Base-by-base conservation (phyloP, 2,797 vertebrate species). In the Melanotaenia pygmaea region DNA sequence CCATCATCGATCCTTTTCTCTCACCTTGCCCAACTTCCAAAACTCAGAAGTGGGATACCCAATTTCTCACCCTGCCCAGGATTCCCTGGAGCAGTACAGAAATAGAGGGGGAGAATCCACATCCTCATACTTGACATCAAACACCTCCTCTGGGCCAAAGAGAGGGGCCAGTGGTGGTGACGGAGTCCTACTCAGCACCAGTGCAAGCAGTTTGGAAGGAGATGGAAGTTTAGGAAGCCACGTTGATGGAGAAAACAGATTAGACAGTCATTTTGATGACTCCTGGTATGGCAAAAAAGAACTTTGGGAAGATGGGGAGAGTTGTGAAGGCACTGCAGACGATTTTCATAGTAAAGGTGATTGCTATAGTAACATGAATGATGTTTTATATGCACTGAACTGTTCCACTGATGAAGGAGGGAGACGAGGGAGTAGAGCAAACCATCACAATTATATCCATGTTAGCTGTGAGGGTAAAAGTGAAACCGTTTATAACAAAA, bases 251-350 rank as follows among this genome's bases (percentile, higher is more conserved):
- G 80, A 82, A 1, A 47, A 59, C 0, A 37, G 40, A 1, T 24
- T 67, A 5, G 74, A 56, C 0, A 30, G 63, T 9, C 75, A 80
- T 63, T 88, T 81, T 32, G 38, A 35, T 7, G 77, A 88, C 10
- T 3, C 60, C 1, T 90, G 90, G 90, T 89, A 57, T 1, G 40
- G 4, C 30, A 85, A 80, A 30, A 88, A 84, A 59, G 88, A 87
- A 4, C 34, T 38, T 3, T 92, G 90, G 85, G 87, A 89, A 13
- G 83, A 86, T 0, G 74, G 63, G 11, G 83, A 86, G 57, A 76
- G 78, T 6, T 80, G 75, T 4, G 78, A 79, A 54, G 82, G 72
- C 5, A 0, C 72, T 1, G 67, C 63, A 14, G 85, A 81, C 0
- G 56, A 68, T 35, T 79, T 83, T 68, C 71, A 86, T 26, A 26